Evolutionary conservation across 2,113 vertebrate species (phyloP).

Genomic region (Coregonus clupeaformis): DNA sequence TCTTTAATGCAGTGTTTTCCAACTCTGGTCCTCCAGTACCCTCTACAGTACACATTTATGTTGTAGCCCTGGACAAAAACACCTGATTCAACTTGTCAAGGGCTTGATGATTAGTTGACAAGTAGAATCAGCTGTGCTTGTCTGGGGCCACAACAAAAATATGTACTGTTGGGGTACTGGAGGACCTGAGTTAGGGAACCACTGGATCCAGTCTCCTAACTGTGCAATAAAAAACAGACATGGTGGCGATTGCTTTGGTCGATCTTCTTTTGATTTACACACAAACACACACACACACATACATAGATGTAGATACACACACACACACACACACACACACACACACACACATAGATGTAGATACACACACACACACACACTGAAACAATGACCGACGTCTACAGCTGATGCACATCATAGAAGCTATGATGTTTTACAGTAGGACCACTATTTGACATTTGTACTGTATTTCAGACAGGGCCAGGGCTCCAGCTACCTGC

Average conservation of each 20-base stretch:
- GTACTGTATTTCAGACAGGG: conserved; percentile 73
- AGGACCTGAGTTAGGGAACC: too few species aligned
- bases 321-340: background rate
- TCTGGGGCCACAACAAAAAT: too few species aligned
- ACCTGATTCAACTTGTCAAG: too few species aligned
- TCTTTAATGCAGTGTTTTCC: conserved; percentile 51
- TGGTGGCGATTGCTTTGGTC: background rate
- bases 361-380: too few species aligned
- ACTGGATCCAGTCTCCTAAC: conserved; percentile 4
- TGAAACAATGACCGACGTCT: background rate
- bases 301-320: too few species aligned
- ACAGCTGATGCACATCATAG: background rate
- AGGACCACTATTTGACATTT: background rate
- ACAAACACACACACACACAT: background rate
- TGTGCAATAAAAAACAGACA: conserved; percentile 14
- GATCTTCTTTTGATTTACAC: background rate
- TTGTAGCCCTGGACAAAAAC: too few species aligned
- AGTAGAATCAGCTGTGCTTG: too few species aligned
- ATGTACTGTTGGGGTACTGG: too few species aligned
- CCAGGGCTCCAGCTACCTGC: conserved; percentile 80
- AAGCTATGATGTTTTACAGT: too few species aligned
- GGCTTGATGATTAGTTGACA: too few species aligned
- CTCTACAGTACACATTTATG: too few species aligned
- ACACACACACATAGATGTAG: background rate
- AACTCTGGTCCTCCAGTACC: conserved; percentile 10